phyloP scores from a whole-genome alignment of 2,888 invertebrate genomes.

The Cephonodes hylas region DNA sequence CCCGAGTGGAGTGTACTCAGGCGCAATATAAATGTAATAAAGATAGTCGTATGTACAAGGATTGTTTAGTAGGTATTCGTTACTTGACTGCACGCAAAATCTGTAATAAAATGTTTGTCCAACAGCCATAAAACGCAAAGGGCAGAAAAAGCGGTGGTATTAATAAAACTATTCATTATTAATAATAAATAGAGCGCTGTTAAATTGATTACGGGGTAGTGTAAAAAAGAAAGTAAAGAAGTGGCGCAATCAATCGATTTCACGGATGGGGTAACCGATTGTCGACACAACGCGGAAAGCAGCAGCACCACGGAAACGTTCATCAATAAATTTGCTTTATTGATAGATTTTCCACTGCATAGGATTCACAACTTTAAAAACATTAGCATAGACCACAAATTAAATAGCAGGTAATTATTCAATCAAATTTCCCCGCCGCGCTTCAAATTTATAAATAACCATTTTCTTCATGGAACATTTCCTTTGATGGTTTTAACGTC shows the following conservation, averaged over 20 bases:
- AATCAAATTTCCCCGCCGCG: not conserved
- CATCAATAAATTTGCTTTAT: conserved; percentile 13
- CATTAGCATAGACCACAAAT: not conserved
- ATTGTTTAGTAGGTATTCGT: not conserved
- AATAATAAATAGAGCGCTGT: conserved; percentile 52
- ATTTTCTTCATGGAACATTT: conserved; percentile 10
- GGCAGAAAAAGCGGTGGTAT: not conserved
- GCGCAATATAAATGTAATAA: too few species aligned
- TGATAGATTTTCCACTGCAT: not conserved
- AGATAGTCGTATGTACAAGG: too few species aligned
- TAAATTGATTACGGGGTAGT: conserved; percentile 25
- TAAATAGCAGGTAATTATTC: not conserved
- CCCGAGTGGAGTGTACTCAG: too few species aligned
- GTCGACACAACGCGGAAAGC: conserved; percentile 47
- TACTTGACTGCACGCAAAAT: not conserved
- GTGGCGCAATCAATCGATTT: conserved; percentile 46
- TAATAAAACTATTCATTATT: conserved; percentile 31
- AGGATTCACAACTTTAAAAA: not conserved
- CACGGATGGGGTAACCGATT: conserved; percentile 55
- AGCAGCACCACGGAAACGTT: conserved; percentile 39
- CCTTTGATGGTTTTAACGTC: conserved; percentile 10
- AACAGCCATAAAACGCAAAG: not conserved
- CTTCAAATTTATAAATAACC: not conserved
- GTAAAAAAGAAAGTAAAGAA: conserved; percentile 14
- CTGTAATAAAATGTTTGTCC: not conserved